These are phyloP conservation scores for Oxyteleia sp. DNA, from an alignment of 2,888 invertebrate species.

Conservation along the genomic window DNA sequence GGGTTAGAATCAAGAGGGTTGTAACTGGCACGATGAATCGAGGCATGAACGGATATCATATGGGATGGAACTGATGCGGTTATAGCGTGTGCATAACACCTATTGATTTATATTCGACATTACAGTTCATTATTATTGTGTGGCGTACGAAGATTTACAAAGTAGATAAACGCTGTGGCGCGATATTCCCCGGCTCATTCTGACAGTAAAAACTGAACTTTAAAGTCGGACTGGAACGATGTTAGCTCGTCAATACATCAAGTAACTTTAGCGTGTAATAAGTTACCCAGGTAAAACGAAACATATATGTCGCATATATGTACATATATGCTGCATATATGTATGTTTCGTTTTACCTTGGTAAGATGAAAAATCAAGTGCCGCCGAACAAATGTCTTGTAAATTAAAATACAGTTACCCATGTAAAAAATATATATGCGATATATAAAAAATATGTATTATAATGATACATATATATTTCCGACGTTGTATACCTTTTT, in stretches of 20 bases:
- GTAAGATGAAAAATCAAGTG: slow-evolving; percentile 46
- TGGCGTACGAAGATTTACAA: slow-evolving; percentile 8
- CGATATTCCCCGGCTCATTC: background rate
- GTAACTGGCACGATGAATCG: slow-evolving; percentile 26
- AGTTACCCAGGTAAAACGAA: too few relatives aligned
- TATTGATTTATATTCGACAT: slow-evolving; percentile 35
- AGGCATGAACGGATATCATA: slow-evolving; percentile 30
- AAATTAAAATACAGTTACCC: slow-evolving; percentile 7
- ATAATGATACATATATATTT: too few relatives aligned
- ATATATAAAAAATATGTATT: too few relatives aligned
- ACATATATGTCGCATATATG: too few relatives aligned
- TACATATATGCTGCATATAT: too few relatives aligned
- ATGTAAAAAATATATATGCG: too few relatives aligned
- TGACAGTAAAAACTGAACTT: slow-evolving; percentile 16
- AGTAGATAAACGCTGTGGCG: slow-evolving; percentile 8
- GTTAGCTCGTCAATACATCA: slow-evolving; percentile 49
- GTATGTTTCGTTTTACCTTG: too few relatives aligned
- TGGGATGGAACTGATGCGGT: slow-evolving; percentile 30
- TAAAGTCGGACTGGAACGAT: slow-evolving; percentile 27
- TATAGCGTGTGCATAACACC: slow-evolving; percentile 22
- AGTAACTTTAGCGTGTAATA: slow-evolving; percentile 42
- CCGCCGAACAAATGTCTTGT: slow-evolving; percentile 10
- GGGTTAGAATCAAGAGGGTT: slow-evolving; percentile 7
- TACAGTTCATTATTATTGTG: slow-evolving; percentile 2
- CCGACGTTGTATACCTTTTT: too few relatives aligned